Percentiles rank a stretch among this genome's conserved stretches.
Conservation (phyloP, 2,888 invertebrate genomes). For the Sphinx pinastri region DNA sequence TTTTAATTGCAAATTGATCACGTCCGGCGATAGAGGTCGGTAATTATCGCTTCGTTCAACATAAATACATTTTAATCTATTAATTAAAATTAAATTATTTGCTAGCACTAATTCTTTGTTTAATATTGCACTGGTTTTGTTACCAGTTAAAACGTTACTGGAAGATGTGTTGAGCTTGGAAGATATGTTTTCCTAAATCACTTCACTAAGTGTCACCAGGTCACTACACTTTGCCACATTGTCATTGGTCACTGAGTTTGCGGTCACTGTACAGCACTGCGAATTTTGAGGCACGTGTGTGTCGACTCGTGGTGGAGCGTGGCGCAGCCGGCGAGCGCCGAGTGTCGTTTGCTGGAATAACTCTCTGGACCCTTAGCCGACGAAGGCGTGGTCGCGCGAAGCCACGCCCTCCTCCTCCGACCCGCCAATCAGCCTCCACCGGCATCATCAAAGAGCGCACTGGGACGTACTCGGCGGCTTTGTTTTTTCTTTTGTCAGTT, state of each 20-base stretch:
- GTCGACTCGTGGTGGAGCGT: conserved; percentile 61
- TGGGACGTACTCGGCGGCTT: conserved; percentile 76
- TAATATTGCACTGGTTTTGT: conserved; percentile 7
- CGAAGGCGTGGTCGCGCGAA: conserved; percentile 64
- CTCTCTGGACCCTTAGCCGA: conserved; percentile 68
- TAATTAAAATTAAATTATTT: conserved; percentile 3
- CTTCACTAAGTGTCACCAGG: conserved; percentile 11
- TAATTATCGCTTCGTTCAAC: conserved; percentile 1
- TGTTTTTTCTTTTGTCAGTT: conserved; percentile 76
- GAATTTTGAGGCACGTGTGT: conserved; percentile 59
- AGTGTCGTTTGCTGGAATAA: conserved; percentile 73
- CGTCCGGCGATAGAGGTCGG: conserved; percentile 21
- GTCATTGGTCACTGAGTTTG: conserved; percentile 1
- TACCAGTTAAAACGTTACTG: neutral
- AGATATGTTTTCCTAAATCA: conserved; percentile 1
- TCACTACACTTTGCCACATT: conserved; percentile 15
- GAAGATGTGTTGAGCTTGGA: conserved; percentile 12
- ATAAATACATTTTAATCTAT: conserved; percentile 4
- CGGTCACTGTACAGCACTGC: conserved; percentile 10
- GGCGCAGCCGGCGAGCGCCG: conserved; percentile 80
- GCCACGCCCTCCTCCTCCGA: conserved; percentile 65
- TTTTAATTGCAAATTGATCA: conserved; percentile 21
- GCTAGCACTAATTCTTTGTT: conserved; percentile 13
- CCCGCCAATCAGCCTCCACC: conserved; percentile 59
- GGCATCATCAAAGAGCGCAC: conserved; percentile 70